These are phyloP conservation scores for Smittia aterrima DNA, from an alignment of 2,888 invertebrate genomes.

Conservation along the genomic window DNA sequence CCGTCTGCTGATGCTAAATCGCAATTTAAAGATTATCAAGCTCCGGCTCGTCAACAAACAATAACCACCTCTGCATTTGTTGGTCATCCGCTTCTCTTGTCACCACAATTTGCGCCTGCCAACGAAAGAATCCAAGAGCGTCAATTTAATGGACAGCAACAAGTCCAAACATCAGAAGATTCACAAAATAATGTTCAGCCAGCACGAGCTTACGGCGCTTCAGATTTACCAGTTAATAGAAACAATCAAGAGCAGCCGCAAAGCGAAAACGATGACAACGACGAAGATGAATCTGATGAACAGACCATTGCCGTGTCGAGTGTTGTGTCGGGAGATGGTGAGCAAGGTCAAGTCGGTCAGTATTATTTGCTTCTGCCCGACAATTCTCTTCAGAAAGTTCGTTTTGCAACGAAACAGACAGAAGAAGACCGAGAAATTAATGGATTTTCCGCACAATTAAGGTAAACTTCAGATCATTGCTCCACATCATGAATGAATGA, in stretches of 20 bases:
- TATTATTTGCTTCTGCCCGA: slow-evolving; percentile 53
- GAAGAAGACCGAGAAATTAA: slow-evolving; percentile 48
- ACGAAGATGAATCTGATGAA: slow-evolving; percentile 40
- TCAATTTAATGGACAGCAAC: slow-evolving; percentile 19
- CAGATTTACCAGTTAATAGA: slow-evolving; percentile 42
- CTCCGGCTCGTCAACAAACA: background rate
- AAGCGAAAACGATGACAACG: slow-evolving; percentile 31
- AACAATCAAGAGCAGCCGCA: slow-evolving; percentile 37
- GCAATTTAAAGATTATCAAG: slow-evolving; percentile 37
- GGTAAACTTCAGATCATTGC: slow-evolving; percentile 37
- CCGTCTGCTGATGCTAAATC: slow-evolving; percentile 41
- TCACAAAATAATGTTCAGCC: slow-evolving; percentile 32
- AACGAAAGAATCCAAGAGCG: background rate
- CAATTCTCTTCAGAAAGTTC: slow-evolving; percentile 51
- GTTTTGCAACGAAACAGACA: slow-evolving; percentile 49
- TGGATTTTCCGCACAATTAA: slow-evolving; percentile 51
- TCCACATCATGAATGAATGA: background rate
- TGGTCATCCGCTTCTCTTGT: slow-evolving; percentile 25
- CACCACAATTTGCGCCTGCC: slow-evolving; percentile 31
- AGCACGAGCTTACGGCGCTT: slow-evolving; percentile 46
- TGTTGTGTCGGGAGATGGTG: slow-evolving; percentile 42
- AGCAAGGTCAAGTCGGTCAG: slow-evolving; percentile 46
- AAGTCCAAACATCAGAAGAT: slow-evolving; percentile 13
- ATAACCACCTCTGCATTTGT: slow-evolving; percentile 14
- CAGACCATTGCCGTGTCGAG: slow-evolving; percentile 44